Evolutionary conservation across 1,140 invertebrate genomes (phyloP), one percentile per base, ranked within the genome.

Genomic region (Conopomorpha cramerella): DNA sequence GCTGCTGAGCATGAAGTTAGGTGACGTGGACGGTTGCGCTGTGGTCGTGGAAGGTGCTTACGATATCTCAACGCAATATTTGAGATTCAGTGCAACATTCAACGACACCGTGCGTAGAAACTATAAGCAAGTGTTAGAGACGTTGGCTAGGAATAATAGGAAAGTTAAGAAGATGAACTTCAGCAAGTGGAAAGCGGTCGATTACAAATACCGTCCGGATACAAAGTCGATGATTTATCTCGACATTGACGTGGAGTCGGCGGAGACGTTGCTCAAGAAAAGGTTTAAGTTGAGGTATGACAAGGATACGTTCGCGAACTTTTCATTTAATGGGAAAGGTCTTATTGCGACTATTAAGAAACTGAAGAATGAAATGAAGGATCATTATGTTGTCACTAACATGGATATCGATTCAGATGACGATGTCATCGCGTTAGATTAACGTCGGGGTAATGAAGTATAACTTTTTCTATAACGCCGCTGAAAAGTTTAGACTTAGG

Each of bases 161-260:
- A n/a, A n/a, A n/a, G n/a, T 65, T 0, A 72, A 64, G 19, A 59
- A 60, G 0, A 34, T 72, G 8, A 60, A 76, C 39, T 64, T 65
- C 30, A 34, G 39, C 18, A n/a, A 57, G 10, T 76, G 71, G 71
- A 71, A 61, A 30, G 49, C 51, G 13, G 35, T 35, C 0, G 43
- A 42, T 11, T 3, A 30, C 3, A 32, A 8, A 4, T 14, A n/a
- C n/a, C 13, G 1, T 4, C 39, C 2, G 1, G 19, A 36, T 10
- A n/a, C 18, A 23, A 43, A 38, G 3, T 12, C 12, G 6, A 30
- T 12, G 3, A 26, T 60, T 8, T 49, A 57, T 8, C 30, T 71
- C 2, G 54, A 71, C 2, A 53, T 76, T 18, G 71, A 76, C 34
- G 25, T 71, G 2, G 62, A 67, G 15, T 72, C 71, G 0, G 44